These are phyloP conservation scores for Drosophila siamana DNA, from an alignment of 2,888 invertebrate species.

Conservation along the genomic window DNA sequence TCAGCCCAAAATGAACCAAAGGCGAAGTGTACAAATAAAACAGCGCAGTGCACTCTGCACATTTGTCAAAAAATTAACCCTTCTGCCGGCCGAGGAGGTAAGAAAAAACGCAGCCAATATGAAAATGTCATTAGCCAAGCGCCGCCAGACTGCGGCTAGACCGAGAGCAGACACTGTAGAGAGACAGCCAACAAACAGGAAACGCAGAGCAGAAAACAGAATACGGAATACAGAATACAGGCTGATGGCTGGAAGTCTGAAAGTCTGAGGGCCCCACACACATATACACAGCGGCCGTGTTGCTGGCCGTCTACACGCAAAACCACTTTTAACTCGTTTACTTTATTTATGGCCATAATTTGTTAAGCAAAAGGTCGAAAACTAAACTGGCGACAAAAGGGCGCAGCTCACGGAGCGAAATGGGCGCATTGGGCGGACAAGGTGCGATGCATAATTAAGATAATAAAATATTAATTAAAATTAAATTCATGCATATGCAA, in stretches of 20 bases:
- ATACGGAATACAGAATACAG: not conserved
- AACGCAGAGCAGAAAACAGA: not conserved
- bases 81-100: conserved; percentile 30
- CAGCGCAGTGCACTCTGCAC: conserved; percentile 53
- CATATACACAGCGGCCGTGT: not conserved
- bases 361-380: conserved; percentile 82
- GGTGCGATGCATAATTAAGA: conserved; percentile 84
- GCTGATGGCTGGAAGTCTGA: no score
- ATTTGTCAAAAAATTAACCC: conserved; percentile 67
- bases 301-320: conserved; percentile 64
- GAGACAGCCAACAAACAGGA: conserved; percentile 27
- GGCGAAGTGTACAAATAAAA: conserved; percentile 42
- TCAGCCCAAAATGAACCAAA: conserved; percentile 58
- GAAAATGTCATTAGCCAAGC: conserved; percentile 76
- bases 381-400: conserved; percentile 65
- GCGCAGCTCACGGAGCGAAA: conserved; percentile 36
- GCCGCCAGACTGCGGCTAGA: conserved; percentile 73
- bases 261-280: no score
- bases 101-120: conserved; percentile 54
- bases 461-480: conserved; percentile 84
- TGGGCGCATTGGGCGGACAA: conserved; percentile 43
- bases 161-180: conserved; percentile 40
- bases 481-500: conserved; percentile 78
- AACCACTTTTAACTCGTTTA: conserved; percentile 82
- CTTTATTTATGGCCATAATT: conserved; percentile 83